Conservation (phyloP, 1,140 invertebrate species). For the Cecropterus lyciades region DNA sequence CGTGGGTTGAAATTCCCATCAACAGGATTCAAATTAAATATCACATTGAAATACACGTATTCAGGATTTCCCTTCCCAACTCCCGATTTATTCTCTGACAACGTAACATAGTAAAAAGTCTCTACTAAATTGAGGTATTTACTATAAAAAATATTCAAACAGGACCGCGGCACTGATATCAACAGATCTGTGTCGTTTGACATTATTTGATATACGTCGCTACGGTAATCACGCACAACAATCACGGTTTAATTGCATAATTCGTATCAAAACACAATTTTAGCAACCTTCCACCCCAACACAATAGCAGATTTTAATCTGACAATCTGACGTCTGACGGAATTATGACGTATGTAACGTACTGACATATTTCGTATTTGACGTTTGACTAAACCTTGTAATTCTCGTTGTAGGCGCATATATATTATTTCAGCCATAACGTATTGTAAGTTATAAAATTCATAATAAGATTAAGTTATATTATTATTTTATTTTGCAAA, state of each 20-base stretch:
- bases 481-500: no score
- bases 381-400: neutral
- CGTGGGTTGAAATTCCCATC: conserved; percentile 68
- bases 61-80: conserved; percentile 58
- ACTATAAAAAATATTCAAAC: conserved; percentile 70
- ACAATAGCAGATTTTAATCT: conserved; percentile 14
- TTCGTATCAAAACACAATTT: conserved; percentile 61
- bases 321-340: neutral
- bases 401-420: no score
- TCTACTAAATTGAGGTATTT: conserved; percentile 79
- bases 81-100: conserved; percentile 69
- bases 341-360: conserved; percentile 2
- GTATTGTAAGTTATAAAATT: no score
- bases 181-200: conserved; percentile 72
- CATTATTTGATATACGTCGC: conserved; percentile 62
- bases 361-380: neutral
- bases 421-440: no score
- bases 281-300: conserved; percentile 39
- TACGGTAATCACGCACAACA: conserved; percentile 56
- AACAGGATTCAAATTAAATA: conserved; percentile 68
- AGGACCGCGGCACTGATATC: conserved; percentile 74
- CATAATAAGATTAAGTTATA: no score
- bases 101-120: conserved; percentile 80
- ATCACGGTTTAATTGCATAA: conserved; percentile 70
- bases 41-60: conserved; percentile 72